Percentiles rank a stretch among this genome's conserved stretches.
phyloP scores from a whole-genome alignment of 2,888 invertebrate species.

The Leptura quadrifasciata region DNA sequence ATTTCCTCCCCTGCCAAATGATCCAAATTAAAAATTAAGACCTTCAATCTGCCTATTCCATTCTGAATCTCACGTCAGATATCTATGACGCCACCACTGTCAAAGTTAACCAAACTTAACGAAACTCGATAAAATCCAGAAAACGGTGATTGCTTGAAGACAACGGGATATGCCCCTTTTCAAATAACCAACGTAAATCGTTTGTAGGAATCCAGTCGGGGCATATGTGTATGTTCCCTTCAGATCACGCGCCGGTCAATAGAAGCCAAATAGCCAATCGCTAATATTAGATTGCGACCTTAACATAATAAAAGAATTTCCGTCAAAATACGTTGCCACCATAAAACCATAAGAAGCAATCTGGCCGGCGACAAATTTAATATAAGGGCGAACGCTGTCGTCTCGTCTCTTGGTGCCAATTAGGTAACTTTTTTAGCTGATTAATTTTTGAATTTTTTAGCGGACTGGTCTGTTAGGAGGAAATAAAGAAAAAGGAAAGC shows the following conservation, averaged over 20 bases:
- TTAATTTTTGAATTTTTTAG: background rate
- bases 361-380: slow-evolving; percentile 1
- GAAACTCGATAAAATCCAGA: background rate
- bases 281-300: slow-evolving; percentile 15
- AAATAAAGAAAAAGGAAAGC: background rate
- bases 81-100: no score
- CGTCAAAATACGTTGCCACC: background rate
- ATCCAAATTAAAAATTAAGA: no score
- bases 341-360: slow-evolving; percentile 6
- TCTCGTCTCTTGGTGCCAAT: background rate
- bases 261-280: slow-evolving; percentile 10
- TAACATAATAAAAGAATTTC: slow-evolving; percentile 21
- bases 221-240: background rate
- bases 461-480: background rate
- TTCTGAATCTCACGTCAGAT: no score
- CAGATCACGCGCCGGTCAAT: background rate
- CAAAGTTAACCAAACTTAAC: no score
- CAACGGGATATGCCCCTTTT: background rate
- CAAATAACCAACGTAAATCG: background rate
- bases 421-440: background rate
- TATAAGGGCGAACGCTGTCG: background rate
- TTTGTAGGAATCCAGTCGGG: background rate
- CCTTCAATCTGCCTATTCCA: no score
- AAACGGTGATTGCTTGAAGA: background rate
- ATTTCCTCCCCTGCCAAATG: no score